phyloP scores from a whole-genome alignment of 1,140 invertebrate genomes.

The Pseudomyrmex dendroicus region DNA sequence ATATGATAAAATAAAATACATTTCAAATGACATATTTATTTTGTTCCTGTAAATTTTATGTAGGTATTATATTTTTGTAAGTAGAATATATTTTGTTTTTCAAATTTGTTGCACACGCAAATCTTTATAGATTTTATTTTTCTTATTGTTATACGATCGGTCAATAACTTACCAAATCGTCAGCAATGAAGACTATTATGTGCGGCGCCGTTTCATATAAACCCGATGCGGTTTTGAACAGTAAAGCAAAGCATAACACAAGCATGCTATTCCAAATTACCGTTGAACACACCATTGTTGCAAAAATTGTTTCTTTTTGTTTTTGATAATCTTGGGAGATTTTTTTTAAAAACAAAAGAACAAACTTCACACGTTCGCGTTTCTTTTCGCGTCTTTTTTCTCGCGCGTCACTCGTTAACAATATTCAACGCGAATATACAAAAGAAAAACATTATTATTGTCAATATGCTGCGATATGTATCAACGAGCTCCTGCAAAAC shows the following conservation, averaged over 20 bases:
- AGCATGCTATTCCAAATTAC: not conserved
- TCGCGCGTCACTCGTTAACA: conserved; percentile 2
- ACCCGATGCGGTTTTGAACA: conserved; percentile 20
- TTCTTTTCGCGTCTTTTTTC: not conserved
- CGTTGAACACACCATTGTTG: conserved; percentile 31
- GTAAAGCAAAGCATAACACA: conserved; percentile 19
- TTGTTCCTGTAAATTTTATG: too few relatives aligned
- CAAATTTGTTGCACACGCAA: not conserved
- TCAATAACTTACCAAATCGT: conserved; percentile 86
- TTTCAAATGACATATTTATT: too few relatives aligned
- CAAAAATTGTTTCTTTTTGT: not conserved
- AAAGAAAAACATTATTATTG: conserved; percentile 8
- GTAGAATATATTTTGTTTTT: not conserved
- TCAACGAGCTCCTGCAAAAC: conserved; percentile 69
- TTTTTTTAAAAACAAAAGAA: not conserved
- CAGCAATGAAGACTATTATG: conserved; percentile 87
- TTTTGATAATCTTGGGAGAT: too few relatives aligned
- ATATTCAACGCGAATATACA: not conserved
- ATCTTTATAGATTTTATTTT: too few relatives aligned
- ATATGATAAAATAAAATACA: too few relatives aligned
- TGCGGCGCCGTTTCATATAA: conserved; percentile 80
- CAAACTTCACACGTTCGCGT: not conserved
- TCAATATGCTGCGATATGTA: conserved; percentile 65
- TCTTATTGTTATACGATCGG: not conserved
- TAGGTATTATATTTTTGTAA: not conserved